Evolutionary conservation across 2,113 vertebrate genomes (phyloP).

Genomic region (Ctenomys sociabilis): DNA sequence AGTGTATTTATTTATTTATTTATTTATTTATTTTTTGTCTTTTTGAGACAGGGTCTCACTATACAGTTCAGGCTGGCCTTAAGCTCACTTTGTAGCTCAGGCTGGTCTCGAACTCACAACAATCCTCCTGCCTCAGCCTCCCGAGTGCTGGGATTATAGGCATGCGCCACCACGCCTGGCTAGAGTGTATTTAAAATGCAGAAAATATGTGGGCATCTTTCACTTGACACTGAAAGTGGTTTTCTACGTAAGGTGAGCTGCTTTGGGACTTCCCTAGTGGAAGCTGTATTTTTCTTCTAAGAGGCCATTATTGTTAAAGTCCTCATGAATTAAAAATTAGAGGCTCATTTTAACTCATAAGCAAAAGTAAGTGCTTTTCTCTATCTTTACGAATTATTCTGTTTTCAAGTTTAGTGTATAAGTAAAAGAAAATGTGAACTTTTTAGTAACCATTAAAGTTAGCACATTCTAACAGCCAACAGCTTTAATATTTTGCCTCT

Average conservation of each 20-base stretch:
- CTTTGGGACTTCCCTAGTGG: not conserved
- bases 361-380: constrained; percentile 11
- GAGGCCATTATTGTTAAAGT: not conserved
- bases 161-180: too few relatives aligned
- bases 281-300: constrained; percentile 15
- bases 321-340: constrained; percentile 50
- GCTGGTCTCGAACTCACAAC: too few relatives aligned
- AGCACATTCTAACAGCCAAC: not conserved
- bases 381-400: not conserved
- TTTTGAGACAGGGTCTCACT: too few relatives aligned
- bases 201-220: not conserved
- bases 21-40: too few relatives aligned
- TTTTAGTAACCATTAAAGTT: constrained; percentile 9
- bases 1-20: not conserved
- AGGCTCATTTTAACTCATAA: constrained; percentile 24
- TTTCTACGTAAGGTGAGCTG: not conserved
- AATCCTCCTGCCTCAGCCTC: too few relatives aligned
- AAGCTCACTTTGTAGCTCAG: too few relatives aligned
- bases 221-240: not conserved
- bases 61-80: too few relatives aligned
- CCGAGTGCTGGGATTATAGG: too few relatives aligned
- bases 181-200: constrained; percentile 14
- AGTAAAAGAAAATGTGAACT: not conserved
- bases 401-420: constrained; percentile 57
- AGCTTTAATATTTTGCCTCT: not conserved